Conservation (phyloP, 2,888 invertebrate genomes). For the Tenthredo mesomela region DNA sequence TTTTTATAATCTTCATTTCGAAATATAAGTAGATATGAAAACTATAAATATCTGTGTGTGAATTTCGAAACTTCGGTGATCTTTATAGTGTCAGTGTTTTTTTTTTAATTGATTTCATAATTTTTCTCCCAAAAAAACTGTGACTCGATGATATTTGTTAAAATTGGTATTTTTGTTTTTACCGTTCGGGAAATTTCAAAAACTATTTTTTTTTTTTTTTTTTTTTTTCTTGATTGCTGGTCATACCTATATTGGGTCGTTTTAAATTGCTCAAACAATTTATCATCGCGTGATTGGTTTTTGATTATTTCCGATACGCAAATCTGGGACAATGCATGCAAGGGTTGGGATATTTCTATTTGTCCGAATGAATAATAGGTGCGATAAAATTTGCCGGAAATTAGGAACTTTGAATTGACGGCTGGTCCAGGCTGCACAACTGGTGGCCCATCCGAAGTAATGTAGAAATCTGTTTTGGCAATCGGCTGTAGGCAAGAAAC, state of each 20-base stretch:
- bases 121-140: no score
- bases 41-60: no score
- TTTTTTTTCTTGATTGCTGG: no score
- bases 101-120: no score
- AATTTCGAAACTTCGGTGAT: no score
- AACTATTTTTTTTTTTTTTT: not conserved
- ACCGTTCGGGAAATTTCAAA: no score
- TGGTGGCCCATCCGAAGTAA: not conserved
- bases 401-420: not conserved
- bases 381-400: slow-evolving; percentile 9
- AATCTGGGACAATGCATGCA: not conserved
- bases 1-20: no score
- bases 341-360: not conserved
- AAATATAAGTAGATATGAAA: no score
- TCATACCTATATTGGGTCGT: not conserved
- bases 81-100: no score
- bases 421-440: not conserved
- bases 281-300: not conserved
- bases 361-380: not conserved
- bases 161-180: no score
- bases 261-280: slow-evolving; percentile 10
- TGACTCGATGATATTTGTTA: no score
- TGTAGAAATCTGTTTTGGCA: slow-evolving; percentile 21
- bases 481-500: not conserved
- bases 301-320: slow-evolving; percentile 41